Evolutionary conservation across 2,797 vertebrate species (phyloP), one percentile per base, ranked within the genome.

Genomic region (Ispidina picta): DNA sequence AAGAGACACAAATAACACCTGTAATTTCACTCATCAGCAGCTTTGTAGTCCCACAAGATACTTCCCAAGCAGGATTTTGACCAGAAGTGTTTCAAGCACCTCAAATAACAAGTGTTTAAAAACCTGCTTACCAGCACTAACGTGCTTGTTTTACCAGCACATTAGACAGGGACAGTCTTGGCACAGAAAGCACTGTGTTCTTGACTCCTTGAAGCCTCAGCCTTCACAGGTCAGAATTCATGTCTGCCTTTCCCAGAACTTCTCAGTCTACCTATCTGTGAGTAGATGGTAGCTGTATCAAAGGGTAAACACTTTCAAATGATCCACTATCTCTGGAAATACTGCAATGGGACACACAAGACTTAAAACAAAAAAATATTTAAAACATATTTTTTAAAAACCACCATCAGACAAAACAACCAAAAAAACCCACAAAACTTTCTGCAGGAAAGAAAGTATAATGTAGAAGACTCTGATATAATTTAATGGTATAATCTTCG

Each of bases 11-110:
- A 82, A 44, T 14, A 54, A 54, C 44, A 63, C 55, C 8, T 5
- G 35, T 44, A 58, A 2, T 44, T 87, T 54, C 78, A 89, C 86
- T 80, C 39, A 91, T 88, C 88, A 87, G 83, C 90, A 91, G 25
- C 65, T 87, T 75, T 8, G 72, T 2, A 85, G 78, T 68, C 65
- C 44, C 83, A 87, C 80, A 59, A 77, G 69, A 6, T 56, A 89
- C 58, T 70, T 86, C 75, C 89, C 77, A 80, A 82, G 88, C 88
- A 89, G 71, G 62, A 84, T 88, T 83, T 74, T 58, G 72, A 70
- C 58, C 44, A 80, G 44, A 65, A 93, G 46, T 12, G 49, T 86
- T 95, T 88, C 64, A 89, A 90, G 86, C 76, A 84, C 43, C 66
- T 91, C 84, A 84, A 86, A 80, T 35, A 90, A 56, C 31, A 90